phyloP scores from a whole-genome alignment of 2,113 vertebrate species.

The Apodemus sylvaticus region DNA sequence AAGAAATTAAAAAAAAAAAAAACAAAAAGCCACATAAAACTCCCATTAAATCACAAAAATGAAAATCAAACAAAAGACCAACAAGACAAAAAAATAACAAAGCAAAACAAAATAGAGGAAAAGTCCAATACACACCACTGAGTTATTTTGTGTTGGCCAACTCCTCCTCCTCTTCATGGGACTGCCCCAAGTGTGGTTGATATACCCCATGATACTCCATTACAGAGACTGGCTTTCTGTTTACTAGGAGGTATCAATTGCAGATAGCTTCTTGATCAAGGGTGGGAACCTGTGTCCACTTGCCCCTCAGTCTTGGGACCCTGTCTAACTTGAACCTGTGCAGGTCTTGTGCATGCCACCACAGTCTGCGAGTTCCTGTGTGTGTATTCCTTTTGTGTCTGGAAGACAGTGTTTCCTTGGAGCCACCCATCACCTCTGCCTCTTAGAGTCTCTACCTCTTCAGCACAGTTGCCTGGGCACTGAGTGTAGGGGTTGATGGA shows the following conservation, averaged over 20 bases:
- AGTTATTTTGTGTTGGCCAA: neutral
- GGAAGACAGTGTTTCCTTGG: neutral
- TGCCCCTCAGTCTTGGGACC: neutral
- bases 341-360: neutral
- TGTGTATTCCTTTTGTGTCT: neutral
- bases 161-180: neutral
- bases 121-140: neutral
- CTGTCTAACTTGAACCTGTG: neutral
- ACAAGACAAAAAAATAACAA: neutral
- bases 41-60: neutral
- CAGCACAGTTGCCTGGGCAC: neutral
- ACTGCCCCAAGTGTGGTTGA: neutral
- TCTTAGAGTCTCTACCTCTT: neutral
- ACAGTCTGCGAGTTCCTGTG: neutral
- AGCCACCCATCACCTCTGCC: neutral
- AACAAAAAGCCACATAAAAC: neutral
- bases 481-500: neutral
- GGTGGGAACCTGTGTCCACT: neutral
- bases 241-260: neutral
- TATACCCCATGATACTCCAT: neutral
- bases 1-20: neutral
- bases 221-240: neutral
- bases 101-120: neutral
- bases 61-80: neutral
- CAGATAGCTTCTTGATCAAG: neutral